Evolutionary conservation across 2,888 invertebrate genomes (phyloP), one percentile per base, ranked within the genome.

Genomic region (Oscheius sp.): DNA sequence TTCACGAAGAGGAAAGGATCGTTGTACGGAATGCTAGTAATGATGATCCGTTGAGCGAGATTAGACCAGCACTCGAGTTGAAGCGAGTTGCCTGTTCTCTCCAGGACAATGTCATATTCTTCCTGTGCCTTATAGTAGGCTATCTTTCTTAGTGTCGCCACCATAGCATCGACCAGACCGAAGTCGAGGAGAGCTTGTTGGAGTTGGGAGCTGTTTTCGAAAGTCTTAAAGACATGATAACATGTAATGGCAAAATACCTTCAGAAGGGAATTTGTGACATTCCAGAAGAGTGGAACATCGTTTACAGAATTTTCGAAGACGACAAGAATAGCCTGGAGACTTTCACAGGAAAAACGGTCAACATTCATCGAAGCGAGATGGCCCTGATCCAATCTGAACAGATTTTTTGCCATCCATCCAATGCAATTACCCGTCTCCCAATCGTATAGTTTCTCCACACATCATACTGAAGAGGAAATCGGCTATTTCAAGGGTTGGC

Each of bases 391-490:
- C 32, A 83, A 56, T 5, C 79, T 78, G 59, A 65, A 41, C 4
- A 8, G n/a, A 59, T 22, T 14, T 9, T 5, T 44, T 5, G 14
- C 20, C 12, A 22, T 4, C 12, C n/a, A 28, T 4, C 2, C 12
- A 8, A 41, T 12, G 20, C 6, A 51, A 72, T 6, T 38, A 78
- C 73, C 84, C 84, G 24, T 83, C 77, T 6, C 72, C 70, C 14
- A 84, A 56, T n/a, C 73, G 75, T 2, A 84, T 77, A 32, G 78
- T 75, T 54, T 83, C 83, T 8, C 80, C 77, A 62, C 80, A 80
- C 26, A 83, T 59, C 30, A 84, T 76, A 2, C 81, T 80, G 54
- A 85, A 85, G 0, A 84, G 56, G 0, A 80, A 73, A 50, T 84
- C 82, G 17, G 78, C 78, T 9, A 81, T 76, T 22, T 57, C 59